Conservation (phyloP, 1,140 invertebrate genomes). For the Leptinotarsa defecta region DNA sequence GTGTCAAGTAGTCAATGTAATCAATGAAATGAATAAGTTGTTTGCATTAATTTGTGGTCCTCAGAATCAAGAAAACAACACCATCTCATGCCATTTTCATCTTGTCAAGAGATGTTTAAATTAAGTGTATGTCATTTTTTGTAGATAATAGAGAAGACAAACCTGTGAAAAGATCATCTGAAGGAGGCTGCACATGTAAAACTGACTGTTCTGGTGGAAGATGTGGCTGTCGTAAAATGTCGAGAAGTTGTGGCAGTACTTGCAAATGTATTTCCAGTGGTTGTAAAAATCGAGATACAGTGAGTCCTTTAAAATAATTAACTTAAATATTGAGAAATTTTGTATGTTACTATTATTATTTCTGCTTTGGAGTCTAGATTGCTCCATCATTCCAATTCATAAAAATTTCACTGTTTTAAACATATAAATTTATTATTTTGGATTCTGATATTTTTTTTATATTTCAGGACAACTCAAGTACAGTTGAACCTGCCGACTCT, state of each 20-base stretch:
- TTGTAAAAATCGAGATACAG: not conserved
- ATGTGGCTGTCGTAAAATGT: constrained; percentile 64
- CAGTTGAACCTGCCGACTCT: not conserved
- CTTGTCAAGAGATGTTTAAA: no score
- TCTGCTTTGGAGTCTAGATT: no score
- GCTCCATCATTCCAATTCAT: no score
- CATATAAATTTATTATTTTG: not conserved
- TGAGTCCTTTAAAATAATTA: not conserved
- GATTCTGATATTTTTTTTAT: not conserved
- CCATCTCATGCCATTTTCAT: no score
- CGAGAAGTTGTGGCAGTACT: constrained; percentile 54
- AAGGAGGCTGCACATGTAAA: constrained; percentile 66
- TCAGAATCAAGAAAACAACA: no score
- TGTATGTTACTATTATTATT: no score
- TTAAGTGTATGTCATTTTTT: no score
- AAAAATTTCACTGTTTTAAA: not conserved
- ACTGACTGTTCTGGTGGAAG: constrained; percentile 62
- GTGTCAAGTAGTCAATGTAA: no score
- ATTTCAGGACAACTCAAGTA: not conserved
- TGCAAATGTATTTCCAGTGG: constrained; percentile 59
- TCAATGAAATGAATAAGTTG: no score
- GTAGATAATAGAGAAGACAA: not conserved
- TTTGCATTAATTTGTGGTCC: no score
- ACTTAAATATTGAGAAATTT: not conserved
- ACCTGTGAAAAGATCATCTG: constrained; percentile 58